Evolutionary conservation across 2,113 vertebrate species (phyloP).

Genomic region (Oreocharis arfaki): DNA sequence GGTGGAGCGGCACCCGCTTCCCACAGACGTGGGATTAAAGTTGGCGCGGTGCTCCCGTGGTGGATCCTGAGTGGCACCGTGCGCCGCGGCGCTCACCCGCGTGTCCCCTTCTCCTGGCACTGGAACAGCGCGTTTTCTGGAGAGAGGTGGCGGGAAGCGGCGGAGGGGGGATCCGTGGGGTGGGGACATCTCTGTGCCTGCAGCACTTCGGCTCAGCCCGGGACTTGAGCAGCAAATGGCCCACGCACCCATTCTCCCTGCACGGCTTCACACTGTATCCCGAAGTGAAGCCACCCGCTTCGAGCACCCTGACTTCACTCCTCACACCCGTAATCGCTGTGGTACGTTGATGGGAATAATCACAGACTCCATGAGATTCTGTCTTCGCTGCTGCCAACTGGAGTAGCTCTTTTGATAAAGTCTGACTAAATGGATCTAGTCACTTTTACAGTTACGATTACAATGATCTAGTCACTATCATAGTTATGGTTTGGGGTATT

Average conservation of each 20-base stretch:
- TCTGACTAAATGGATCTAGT: not conserved
- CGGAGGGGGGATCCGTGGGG: not conserved
- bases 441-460: rapidly evolving
- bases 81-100: not conserved
- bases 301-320: not conserved
- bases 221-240: not conserved
- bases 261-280: not conserved
- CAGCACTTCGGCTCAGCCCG: not conserved
- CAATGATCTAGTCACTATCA: too few relatives aligned
- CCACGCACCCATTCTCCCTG: rapidly evolving
- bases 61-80: not conserved
- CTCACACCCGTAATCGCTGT: rapidly evolving
- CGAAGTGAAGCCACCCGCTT: not conserved
- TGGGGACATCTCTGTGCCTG: not conserved
- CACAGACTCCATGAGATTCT: rapidly evolving
- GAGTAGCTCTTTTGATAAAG: not conserved
- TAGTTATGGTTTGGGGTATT: not conserved
- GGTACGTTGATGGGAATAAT: rapidly evolving
- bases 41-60: rapidly evolving
- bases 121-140: rapidly evolving
- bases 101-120: not conserved
- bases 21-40: rapidly evolving
- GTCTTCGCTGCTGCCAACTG: rapidly evolving
- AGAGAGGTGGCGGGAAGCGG: not conserved
- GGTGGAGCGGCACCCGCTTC: not conserved